Evolutionary conservation across 2,888 invertebrate species (phyloP), one percentile per base, ranked within the genome.

Genomic region (Caenorhabditis imperialis): DNA sequence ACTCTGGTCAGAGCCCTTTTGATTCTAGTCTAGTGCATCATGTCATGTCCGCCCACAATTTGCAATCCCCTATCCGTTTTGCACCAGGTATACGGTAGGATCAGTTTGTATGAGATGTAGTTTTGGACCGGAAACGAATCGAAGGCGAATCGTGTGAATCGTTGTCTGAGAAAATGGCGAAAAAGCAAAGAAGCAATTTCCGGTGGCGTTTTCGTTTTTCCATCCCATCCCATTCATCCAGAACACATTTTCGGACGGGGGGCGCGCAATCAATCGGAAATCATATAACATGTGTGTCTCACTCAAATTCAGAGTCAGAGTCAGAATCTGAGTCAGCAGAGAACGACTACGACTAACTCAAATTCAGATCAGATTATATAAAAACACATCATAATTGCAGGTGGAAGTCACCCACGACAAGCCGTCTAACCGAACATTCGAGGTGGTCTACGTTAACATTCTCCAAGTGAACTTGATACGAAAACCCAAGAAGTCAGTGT

Each of bases 401-500:
- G 57, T 27, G 7, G 57, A 42, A 10, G 16, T 50, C 16, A 57
- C 45, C 20, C 22, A 6, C n/a, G 57, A 51, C 6, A 27, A n/a
- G n/a, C 33, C 51, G 16, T 53, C 53, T 1, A 67, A 74, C 14
- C 23, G 74, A 22, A 61, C 55, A 16, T 40, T 74, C n/a, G 74
- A 75, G 45, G 54, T 75, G 14, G 54, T 75, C 3, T 47, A 27
- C 3, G 30, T 75, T 4, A 55, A n/a, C 23, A 48, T 75, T 23
- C n/a, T 35, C 30, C 57, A 48, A 12, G 44, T 75, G 8, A 33
- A 62, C 8, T 51, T 75, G 3, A 33, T 27, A 10, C 57, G 63
- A 23, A 57, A 58, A 37, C 57, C 60, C 8, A 74, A 58, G 16
- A 76, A 76, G 25, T 53, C 74, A 0, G 37, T 79, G 14, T 76